phyloP scores from a whole-genome alignment of 2,113 vertebrate genomes.

The Hemiscyllium ocellatum region DNA sequence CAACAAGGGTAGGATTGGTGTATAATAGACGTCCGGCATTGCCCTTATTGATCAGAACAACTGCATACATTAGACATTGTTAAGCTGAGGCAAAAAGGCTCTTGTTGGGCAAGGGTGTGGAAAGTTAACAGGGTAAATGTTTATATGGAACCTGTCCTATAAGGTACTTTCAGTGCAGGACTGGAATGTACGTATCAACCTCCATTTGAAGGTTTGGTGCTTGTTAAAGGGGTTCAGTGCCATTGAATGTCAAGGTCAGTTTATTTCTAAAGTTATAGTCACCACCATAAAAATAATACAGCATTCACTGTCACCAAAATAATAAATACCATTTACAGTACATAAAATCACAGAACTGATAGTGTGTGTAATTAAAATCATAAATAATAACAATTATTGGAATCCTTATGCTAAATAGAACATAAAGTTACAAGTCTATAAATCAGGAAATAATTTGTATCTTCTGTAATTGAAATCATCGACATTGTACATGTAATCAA shows the following conservation, averaged over 20 bases:
- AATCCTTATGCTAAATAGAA: not conserved
- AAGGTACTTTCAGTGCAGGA: not conserved
- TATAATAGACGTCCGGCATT: not conserved
- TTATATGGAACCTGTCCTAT: not conserved
- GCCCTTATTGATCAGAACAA: not conserved
- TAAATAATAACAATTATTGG: constrained; percentile 30
- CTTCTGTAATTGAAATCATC: constrained; percentile 21
- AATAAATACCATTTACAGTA: constrained; percentile 12
- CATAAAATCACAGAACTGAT: constrained; percentile 24
- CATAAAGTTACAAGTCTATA: not conserved
- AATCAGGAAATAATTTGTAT: not conserved
- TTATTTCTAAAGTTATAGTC: not conserved
- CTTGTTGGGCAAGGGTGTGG: too few species aligned
- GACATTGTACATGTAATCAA: constrained; percentile 9
- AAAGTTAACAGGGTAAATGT: too few species aligned
- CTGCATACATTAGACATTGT: not conserved
- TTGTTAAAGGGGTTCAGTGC: not conserved
- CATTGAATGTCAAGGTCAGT: not conserved
- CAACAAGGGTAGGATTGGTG: not conserved
- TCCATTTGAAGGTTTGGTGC: not conserved
- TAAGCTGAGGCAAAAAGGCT: too few species aligned
- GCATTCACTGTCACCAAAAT: not conserved
- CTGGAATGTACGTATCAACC: not conserved
- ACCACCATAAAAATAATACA: not conserved
- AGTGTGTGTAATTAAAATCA: constrained; percentile 24